phyloP scores from a whole-genome alignment of 2,113 vertebrate species.

The Lophotis ruficrista region DNA sequence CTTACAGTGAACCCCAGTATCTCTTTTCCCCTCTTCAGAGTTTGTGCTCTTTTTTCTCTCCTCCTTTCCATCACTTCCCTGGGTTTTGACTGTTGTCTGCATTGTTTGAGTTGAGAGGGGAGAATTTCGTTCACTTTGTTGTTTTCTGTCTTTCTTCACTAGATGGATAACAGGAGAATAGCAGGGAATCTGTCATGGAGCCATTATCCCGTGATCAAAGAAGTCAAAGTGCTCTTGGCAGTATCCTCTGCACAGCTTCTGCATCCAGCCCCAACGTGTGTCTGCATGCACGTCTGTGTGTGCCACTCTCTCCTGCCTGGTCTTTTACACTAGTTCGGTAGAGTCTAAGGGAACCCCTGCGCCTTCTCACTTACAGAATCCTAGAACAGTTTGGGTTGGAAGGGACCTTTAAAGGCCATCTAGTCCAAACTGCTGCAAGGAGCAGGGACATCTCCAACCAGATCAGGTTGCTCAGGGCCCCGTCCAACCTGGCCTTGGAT shows the following conservation, averaged over 20 bases:
- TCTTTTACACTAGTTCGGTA: neutral
- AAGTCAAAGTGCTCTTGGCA: neutral
- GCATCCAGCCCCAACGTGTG: neutral
- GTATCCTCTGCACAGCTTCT: neutral
- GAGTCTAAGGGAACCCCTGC: neutral
- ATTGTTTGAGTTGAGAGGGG: neutral
- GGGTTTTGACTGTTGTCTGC: neutral
- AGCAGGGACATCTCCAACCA: no score
- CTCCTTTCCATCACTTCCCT: neutral
- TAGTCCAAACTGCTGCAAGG: no score
- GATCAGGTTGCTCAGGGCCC: no score
- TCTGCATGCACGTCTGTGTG: neutral
- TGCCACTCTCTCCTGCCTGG: neutral
- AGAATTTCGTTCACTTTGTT: neutral
- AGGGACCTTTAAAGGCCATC: no score
- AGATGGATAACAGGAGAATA: conserved; percentile 3
- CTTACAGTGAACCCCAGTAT: neutral
- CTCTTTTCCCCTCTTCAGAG: neutral
- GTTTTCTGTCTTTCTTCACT: neutral
- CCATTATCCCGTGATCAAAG: neutral
- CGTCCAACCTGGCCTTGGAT: no score
- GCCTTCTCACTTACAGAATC: neutral
- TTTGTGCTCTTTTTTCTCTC: neutral
- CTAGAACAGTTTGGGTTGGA: no score
- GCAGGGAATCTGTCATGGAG: neutral